phyloP scores from a whole-genome alignment of 2,888 invertebrate genomes.

The Entomobrya multifasciata region DNA sequence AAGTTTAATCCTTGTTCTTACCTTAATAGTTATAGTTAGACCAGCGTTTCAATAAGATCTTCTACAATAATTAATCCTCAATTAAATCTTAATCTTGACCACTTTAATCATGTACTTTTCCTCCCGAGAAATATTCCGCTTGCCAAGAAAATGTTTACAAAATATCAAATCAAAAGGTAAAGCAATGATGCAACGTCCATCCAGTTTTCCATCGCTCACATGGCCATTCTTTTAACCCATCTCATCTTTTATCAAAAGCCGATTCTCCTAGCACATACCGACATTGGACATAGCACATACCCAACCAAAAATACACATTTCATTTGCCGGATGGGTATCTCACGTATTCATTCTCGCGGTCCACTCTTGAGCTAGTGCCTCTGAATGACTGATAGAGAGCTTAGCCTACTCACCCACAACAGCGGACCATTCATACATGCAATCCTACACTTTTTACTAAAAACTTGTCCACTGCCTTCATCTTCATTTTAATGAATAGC shows the following conservation, averaged over 20 bases:
- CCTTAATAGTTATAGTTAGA: no score
- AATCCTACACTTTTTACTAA: no score
- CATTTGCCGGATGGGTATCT: neutral
- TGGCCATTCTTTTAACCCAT: neutral
- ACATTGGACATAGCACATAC: no score
- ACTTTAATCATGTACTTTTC: neutral
- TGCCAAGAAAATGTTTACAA: neutral
- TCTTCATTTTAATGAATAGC: neutral
- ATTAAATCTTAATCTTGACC: neutral
- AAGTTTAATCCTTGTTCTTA: no score
- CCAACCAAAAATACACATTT: neutral
- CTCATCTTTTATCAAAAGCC: neutral
- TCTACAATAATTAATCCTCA: no score
- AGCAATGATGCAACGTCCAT: slow-evolving; percentile 8
- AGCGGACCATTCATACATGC: neutral
- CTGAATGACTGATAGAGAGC: neutral
- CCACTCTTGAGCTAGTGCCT: neutral
- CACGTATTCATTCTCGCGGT: neutral
- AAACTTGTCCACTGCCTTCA: no score
- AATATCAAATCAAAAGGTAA: neutral
- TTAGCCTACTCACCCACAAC: neutral
- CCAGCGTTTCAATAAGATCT: no score
- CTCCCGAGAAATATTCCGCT: neutral
- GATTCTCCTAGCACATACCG: no score
- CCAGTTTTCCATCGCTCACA: neutral